Percentiles rank a stretch among this genome's conserved stretches.
Evolutionary conservation across 2,113 vertebrate genomes (phyloP).

Genomic region (Furnarius figulus): DNA sequence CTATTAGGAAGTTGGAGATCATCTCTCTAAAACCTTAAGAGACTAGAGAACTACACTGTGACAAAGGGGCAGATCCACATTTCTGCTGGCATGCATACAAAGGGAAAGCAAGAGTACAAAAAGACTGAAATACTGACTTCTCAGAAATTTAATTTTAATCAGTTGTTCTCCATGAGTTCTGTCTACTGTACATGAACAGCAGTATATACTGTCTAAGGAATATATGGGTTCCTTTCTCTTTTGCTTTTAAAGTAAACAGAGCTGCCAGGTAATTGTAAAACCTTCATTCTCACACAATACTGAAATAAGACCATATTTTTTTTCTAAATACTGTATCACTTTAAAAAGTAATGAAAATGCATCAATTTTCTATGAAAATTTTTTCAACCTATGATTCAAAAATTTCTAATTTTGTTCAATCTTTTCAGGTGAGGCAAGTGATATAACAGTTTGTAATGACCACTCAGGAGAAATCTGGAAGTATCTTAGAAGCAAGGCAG

Average conservation of each 20-base stretch:
- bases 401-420: not conserved
- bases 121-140: not conserved
- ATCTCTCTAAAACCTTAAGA: not conserved
- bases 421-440: not conserved
- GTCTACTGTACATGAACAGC: not conserved
- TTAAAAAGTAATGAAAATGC: not conserved
- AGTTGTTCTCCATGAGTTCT: not conserved
- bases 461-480: not conserved
- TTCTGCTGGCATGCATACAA: not conserved
- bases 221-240: not conserved
- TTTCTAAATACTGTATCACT: not conserved
- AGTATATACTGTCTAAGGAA: not conserved
- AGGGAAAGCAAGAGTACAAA: not conserved
- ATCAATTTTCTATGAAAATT: not conserved
- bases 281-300: not conserved
- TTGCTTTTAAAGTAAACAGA: not conserved
- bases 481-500: fast-evolving
- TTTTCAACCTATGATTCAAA: not conserved
- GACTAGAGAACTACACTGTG: not conserved
- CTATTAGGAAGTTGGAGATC: not conserved
- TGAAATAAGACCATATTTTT: not conserved
- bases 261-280: not conserved
- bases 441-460: not conserved
- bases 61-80: not conserved
- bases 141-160: not conserved